Evolutionary conservation across 1,140 invertebrate species (phyloP), one percentile per base, ranked within the genome.

Genomic region (Uloborus diversus): DNA sequence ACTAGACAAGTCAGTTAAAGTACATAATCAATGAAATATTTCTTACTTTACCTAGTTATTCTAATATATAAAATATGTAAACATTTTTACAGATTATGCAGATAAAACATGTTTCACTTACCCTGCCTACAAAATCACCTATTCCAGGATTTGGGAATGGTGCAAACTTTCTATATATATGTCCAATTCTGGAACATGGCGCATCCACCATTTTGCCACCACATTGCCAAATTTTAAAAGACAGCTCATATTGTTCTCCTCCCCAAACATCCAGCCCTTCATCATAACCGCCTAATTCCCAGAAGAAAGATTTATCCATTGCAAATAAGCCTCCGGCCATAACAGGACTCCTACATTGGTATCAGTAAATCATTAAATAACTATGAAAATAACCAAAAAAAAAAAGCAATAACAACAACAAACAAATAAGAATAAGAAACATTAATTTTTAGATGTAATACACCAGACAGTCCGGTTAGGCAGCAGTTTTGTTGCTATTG

Each of bases 41-140:
- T n/a, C n/a, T n/a, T n/a, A n/a, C n/a, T n/a, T n/a, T n/a, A n/a
- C n/a, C n/a, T n/a, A n/a, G n/a, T n/a, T n/a, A 61, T 14, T 17
- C 23, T 30, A 4, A 61, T 30, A 23, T 37, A 65, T 37, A 37
- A 23, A 56, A 17, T 25, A 17, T 17, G 17, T 56, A 2, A 17
- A 20, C 9, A 11, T n/a, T n/a, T n/a, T 28, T 5, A 42, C 27
- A 42, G 11, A 66, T 9, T 23, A 69, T 14, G 56, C 23, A 53
- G 17, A 28, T 28, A 28, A 69, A 35, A 33, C n/a, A 20, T 53
- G 23, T 17, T 27, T 7, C 28, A 82, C 85, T 85, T 85, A 90
- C 89, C 84, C 87, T 86, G 42, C 93, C 94, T 25, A 98, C 90
- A 88, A 96, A 97, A 87, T 97, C 95, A 1, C 94, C 95, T 81